phyloP scores from a whole-genome alignment of 2,797 vertebrate species.

The Champsocephalus esox region DNA sequence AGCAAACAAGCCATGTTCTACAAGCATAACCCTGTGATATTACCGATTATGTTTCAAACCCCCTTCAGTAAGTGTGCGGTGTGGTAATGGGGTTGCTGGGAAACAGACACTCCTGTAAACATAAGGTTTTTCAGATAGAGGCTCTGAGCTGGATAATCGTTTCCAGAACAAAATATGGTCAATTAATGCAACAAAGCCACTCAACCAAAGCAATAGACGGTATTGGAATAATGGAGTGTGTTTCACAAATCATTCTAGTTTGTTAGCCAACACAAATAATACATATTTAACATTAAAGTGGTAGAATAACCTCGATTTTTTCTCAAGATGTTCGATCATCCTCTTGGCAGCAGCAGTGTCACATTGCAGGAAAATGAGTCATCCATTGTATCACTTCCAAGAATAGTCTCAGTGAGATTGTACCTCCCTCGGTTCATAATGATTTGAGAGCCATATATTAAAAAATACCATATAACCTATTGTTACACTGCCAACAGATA shows the following conservation, averaged over 20 bases:
- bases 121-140: slow-evolving; percentile 50
- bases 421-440: slow-evolving; percentile 7
- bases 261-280: slow-evolving; percentile 4
- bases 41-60: slow-evolving; percentile 59
- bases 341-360: slow-evolving; percentile 30
- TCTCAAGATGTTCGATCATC: slow-evolving; percentile 15
- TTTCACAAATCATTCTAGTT: background rate
- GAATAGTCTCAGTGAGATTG: slow-evolving; percentile 24
- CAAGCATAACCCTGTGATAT: slow-evolving; percentile 57
- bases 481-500: background rate
- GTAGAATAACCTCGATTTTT: background rate
- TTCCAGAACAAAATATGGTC: slow-evolving; percentile 51
- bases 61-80: slow-evolving; percentile 52
- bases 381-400: slow-evolving; percentile 23
- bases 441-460: slow-evolving; percentile 8
- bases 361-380: slow-evolving; percentile 38
- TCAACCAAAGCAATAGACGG: background rate
- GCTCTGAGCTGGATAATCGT: slow-evolving; percentile 38
- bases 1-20: slow-evolving; percentile 59
- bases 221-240: slow-evolving; percentile 11
- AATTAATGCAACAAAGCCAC: slow-evolving; percentile 38
- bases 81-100: slow-evolving; percentile 77
- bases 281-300: background rate
- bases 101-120: slow-evolving; percentile 74
- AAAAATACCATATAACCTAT: background rate